These are phyloP conservation scores for Aquatica leii DNA, from an alignment of 2,888 invertebrate genomes.

Conservation along the genomic window DNA sequence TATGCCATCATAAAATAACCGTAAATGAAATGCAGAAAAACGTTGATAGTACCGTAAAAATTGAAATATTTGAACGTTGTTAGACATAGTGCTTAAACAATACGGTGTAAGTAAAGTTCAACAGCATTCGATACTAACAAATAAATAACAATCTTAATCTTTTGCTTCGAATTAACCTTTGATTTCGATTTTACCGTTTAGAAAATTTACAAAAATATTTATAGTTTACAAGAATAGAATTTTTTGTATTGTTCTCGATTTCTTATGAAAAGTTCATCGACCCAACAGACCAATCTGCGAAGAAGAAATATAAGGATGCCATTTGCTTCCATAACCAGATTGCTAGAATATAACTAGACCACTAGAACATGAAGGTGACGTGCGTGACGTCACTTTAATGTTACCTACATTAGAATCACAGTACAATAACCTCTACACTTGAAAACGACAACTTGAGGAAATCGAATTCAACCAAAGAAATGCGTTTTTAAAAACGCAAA, in stretches of 20 bases:
- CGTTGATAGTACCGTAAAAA: too few species aligned
- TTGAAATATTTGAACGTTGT: too few species aligned
- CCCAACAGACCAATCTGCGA: slow-evolving; percentile 23
- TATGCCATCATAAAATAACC: too few species aligned
- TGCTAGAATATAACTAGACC: slow-evolving; percentile 57
- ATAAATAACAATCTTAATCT: too few species aligned
- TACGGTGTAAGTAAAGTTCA: too few species aligned
- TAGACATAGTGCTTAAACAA: too few species aligned
- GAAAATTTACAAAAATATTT: too few species aligned
- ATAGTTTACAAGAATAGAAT: too few species aligned
- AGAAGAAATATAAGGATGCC: slow-evolving; percentile 29
- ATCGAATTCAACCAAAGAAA: slow-evolving; percentile 28
- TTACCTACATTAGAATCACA: slow-evolving; percentile 57
- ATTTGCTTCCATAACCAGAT: slow-evolving; percentile 45
- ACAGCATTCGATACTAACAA: too few species aligned
- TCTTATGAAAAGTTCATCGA: slow-evolving; percentile 28
- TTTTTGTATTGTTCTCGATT: background rate
- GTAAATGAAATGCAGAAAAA: too few species aligned
- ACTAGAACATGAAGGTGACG: slow-evolving; percentile 61
- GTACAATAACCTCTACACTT: slow-evolving; percentile 53
- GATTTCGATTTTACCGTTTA: too few species aligned
- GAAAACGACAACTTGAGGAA: slow-evolving; percentile 41
- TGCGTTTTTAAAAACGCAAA: background rate
- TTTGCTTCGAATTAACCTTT: too few species aligned
- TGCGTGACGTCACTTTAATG: slow-evolving; percentile 59